These are phyloP conservation scores for Todiramphus saurophagus DNA, from an alignment of 2,113 vertebrate species.

Conservation along the genomic window DNA sequence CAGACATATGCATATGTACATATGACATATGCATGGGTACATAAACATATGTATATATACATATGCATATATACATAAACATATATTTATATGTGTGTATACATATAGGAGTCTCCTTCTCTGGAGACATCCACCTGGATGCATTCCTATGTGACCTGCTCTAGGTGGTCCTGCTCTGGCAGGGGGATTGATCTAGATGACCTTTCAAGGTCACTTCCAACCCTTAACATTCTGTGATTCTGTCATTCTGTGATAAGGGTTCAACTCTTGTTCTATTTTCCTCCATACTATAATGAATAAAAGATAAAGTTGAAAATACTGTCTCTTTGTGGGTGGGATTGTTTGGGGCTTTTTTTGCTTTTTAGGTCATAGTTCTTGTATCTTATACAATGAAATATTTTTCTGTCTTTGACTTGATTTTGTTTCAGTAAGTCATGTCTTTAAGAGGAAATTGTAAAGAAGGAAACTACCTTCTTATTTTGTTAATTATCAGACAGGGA, in stretches of 20 bases:
- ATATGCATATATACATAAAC: background rate
- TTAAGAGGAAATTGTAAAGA: background rate
- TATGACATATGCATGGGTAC: too few relatives aligned
- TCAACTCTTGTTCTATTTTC: background rate
- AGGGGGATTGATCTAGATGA: too few relatives aligned
- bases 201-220: too few relatives aligned
- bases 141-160: too few relatives aligned
- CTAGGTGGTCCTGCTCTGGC: too few relatives aligned
- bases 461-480: background rate
- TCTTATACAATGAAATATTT: background rate
- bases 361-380: background rate
- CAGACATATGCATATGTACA: background rate
- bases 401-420: background rate
- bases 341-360: background rate
- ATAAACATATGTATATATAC: too few relatives aligned
- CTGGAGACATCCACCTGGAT: too few relatives aligned
- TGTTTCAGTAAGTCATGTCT: background rate
- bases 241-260: too few relatives aligned
- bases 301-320: background rate
- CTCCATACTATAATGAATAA: background rate
- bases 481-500: background rate
- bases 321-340: fast-evolving
- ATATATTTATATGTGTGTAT: background rate
- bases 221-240: too few relatives aligned
- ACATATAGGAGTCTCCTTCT: too few relatives aligned